Evolutionary conservation across 2,888 invertebrate genomes (phyloP).

Genomic region (Papilio demoleus): DNA sequence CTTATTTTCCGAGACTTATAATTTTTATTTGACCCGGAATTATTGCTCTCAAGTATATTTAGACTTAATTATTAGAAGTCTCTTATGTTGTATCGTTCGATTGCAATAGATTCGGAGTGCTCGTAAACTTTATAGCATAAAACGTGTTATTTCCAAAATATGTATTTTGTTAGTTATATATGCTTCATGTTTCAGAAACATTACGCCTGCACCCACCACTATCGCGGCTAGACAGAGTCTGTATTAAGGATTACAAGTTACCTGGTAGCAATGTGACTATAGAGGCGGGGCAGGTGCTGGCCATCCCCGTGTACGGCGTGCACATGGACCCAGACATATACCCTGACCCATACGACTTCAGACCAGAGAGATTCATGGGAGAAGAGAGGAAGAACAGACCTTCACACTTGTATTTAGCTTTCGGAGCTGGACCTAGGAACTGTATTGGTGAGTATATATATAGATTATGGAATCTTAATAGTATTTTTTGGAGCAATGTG

Average conservation of each 20-base stretch:
- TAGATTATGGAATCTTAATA: no score
- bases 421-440: slow-evolving; percentile 81
- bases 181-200: slow-evolving; percentile 78
- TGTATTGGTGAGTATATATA: slow-evolving; percentile 71
- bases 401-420: slow-evolving; percentile 79
- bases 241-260: slow-evolving; percentile 80
- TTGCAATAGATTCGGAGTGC: no score
- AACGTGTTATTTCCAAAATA: no score
- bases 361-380: slow-evolving; percentile 81
- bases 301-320: slow-evolving; percentile 75
- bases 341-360: slow-evolving; percentile 80
- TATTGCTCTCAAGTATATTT: no score
- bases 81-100: no score
- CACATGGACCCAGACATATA: slow-evolving; percentile 83
- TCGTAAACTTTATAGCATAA: no score
- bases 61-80: no score
- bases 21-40: no score
- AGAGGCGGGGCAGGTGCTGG: slow-evolving; percentile 72
- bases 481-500: no score
- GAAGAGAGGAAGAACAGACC: slow-evolving; percentile 79
- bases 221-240: slow-evolving; percentile 78
- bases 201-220: slow-evolving; percentile 84
- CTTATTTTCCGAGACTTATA: no score
- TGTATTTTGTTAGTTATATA: no score
- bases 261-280: slow-evolving; percentile 74